Base-by-base conservation (phyloP, 1,140 invertebrate genomes). In the Trialeurodes vaporariorum region DNA sequence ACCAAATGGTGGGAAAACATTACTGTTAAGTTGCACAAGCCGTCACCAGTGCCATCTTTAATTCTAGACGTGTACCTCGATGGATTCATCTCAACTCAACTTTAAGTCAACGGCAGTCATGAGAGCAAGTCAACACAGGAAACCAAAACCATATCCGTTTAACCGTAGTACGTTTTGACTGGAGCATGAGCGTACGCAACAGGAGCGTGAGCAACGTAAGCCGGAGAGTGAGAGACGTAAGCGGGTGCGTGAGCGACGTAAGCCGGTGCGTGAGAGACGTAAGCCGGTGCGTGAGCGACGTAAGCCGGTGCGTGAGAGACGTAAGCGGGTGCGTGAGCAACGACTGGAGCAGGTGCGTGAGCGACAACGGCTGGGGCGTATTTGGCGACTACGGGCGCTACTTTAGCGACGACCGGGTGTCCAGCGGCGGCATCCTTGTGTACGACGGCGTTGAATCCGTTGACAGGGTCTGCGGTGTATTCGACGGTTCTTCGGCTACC, bases 401-500 rank as follows among this genome's bases (percentile, higher is more conserved):
- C 70, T 22, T 72, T 49, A 13, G 64, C 69, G 21, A 59, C 67
- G 22, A 49, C 17, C 22, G 63, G 40, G 34, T 63, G 58, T 17
- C 68, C 70, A 49, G 59, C 63, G n/a, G 66, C 65, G 2, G 49
- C 64, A n/a, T 66, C 49, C 49, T 68, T 71, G 59, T 68, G 69
- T 1, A 73, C 71, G 27, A 68, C 67, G 12, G 73, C 73, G 2
- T 70, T 69, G 65, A 75, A 75, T 1, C 74, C 74, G 63, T 71
- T 67, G 23, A 69, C 64, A 11, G 73, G 71, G 67, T 77, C 75
- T 5, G 75, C 70, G 13, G 72, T 75, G 67, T 76, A 76, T n/a
- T 68, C 66, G 13, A 77, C 73, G 26, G 71, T 74, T 63, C 77
- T 71, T 1, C 74, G 63, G n/a, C 70, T 72, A 12, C 79, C 78